Evolutionary conservation across 2,888 invertebrate genomes (phyloP), one percentile per base, ranked within the genome.

Genomic region (Diaperis boleti): DNA sequence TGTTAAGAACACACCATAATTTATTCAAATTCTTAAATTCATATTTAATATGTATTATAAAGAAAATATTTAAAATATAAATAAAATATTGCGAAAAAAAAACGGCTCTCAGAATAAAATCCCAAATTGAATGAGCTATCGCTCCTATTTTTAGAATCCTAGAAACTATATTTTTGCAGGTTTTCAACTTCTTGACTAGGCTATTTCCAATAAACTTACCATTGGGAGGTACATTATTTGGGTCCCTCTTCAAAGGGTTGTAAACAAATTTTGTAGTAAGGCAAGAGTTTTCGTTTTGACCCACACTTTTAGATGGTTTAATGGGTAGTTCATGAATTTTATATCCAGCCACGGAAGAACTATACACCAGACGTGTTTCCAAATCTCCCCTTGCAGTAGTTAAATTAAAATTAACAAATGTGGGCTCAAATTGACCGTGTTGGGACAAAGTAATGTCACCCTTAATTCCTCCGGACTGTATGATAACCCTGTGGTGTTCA

Each of bases 361-460:
- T 90, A 74, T 91, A 92, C 22, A 91, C 88, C 1, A 91, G 83
- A 75, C 89, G 88, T 0, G 89, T 88, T 79, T 90, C 89, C 57
- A 89, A 83, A 69, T 89, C 86, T 42, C 87, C 85, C 71, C 87
- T 85, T 0, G 91, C 83, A 0, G 92, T 85, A 0, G 85, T 84
- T 18, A 92, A 78, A 31, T 89, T 87, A 72, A 95, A 89, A 75
- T 88, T 89, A 0, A 91, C 82, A 84, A 91, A 91, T 0, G 94
- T 94, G 0, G 94, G 92, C 79, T 95, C 92, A 78, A 92, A 94
- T 15, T 89, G 90, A 0, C 93, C 92, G 22, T 89, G 87, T 80
- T 96, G 96, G 0, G 84, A 86, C 64, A 96, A 86, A 6, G 87
- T 88, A 1, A 96, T 84, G 50, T 89, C 87, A 0, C 96, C 96